These are phyloP conservation scores for Omphaloscelis lunosa DNA, from an alignment of 2,888 invertebrate species.

Conservation along the genomic window DNA sequence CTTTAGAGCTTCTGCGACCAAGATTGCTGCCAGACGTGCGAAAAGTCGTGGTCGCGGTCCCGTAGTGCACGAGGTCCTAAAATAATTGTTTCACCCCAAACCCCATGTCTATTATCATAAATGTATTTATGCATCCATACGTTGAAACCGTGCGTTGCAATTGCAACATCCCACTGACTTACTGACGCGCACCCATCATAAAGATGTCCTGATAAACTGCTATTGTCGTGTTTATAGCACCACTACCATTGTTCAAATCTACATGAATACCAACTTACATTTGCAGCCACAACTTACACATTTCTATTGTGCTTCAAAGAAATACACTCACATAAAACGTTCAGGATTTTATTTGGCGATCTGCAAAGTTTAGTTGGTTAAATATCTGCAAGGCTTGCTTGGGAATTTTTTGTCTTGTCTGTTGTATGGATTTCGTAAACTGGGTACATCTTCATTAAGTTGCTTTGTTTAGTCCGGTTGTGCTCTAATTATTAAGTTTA, in stretches of 20 bases:
- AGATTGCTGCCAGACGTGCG: too few relatives aligned
- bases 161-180: slow-evolving; percentile 47
- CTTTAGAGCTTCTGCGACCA: too few relatives aligned
- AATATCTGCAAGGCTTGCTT: slow-evolving; percentile 30
- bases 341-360: not conserved
- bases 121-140: slow-evolving; percentile 5
- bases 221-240: slow-evolving; percentile 57
- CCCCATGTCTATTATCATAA: slow-evolving; percentile 20
- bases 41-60: too few relatives aligned
- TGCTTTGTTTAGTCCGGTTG: slow-evolving; percentile 35
- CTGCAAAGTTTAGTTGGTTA: slow-evolving; percentile 35
- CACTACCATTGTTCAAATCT: slow-evolving; percentile 55
- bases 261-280: slow-evolving; percentile 36
- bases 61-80: too few relatives aligned
- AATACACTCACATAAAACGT: not conserved
- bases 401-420: slow-evolving; percentile 48
- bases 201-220: slow-evolving; percentile 63
- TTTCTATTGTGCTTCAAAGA: slow-evolving; percentile 15
- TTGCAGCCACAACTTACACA: slow-evolving; percentile 22
- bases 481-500: slow-evolving; percentile 40
- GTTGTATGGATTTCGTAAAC: slow-evolving; percentile 49
- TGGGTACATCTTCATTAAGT: slow-evolving; percentile 35
- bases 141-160: slow-evolving; percentile 39
- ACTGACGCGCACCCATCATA: slow-evolving; percentile 57
- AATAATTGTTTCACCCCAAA: slow-evolving; percentile 16